Conservation (phyloP, 2,113 vertebrate species). For the Cyanoliseus patagonus region DNA sequence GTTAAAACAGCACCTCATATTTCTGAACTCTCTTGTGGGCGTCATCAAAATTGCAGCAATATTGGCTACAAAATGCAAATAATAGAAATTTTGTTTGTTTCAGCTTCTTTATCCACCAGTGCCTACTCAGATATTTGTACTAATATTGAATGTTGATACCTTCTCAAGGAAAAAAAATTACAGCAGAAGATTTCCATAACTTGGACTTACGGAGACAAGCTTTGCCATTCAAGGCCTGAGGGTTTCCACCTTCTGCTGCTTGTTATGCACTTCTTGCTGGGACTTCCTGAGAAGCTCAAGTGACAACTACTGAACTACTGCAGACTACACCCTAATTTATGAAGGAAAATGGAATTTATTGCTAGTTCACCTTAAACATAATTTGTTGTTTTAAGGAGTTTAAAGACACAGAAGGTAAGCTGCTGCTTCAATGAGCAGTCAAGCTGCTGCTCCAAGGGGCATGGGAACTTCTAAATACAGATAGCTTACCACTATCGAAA, state of each 20-base stretch:
- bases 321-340: background rate
- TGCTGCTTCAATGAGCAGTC: background rate
- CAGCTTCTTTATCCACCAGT: background rate
- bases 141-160: background rate
- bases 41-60: constrained; percentile 9
- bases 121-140: background rate
- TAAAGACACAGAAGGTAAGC: background rate
- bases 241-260: background rate
- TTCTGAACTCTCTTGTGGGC: background rate
- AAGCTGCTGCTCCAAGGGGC: background rate
- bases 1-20: background rate
- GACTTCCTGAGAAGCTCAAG: background rate
- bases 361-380: background rate
- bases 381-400: background rate
- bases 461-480: background rate
- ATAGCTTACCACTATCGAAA: background rate
- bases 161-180: background rate
- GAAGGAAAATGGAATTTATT: background rate
- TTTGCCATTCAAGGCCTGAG: background rate
- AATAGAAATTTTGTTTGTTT: background rate
- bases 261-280: background rate
- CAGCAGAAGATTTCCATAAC: fast-evolving
- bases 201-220: background rate
- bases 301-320: background rate
- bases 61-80: constrained; percentile 1